Evolutionary conservation across 1,140 invertebrate species (phyloP), one percentile per base, ranked within the genome.

Genomic region (Mactra quadrangularis): DNA sequence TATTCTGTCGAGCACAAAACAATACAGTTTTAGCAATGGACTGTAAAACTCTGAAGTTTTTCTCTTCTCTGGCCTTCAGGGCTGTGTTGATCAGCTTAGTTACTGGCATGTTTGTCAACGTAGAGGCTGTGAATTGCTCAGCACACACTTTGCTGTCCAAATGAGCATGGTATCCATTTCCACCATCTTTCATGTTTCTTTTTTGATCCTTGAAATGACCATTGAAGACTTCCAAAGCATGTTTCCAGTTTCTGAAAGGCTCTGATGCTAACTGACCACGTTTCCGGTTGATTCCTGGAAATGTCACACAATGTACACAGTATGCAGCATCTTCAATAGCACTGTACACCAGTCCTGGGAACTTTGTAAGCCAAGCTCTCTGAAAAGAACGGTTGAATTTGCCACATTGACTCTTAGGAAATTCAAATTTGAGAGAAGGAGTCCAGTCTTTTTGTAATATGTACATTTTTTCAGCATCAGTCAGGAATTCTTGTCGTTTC

Each of bases 391-490:
- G 7, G 3, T 60, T 60, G 27, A 29, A 35, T 27, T 60, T n/a
- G 7, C 57, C 57, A 29, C 57, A 11, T 27, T 60, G 76, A 19
- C 50, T 53, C 50, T 19, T 19, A 4, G 50, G 50, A 53, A 53
- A 53, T 53, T 53, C 50, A 55, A 55, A 55, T 55, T 55, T 55
- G 7, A 55, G 52, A n/a, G 52, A 22, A 55, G 52, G 7, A n/a
- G 52, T 55, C 52, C 52, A 55, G 52, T 55, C 52, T 55, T 55
- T 55, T 22, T 55, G 15, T 55, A 55, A 55, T 55, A 55, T 55
- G 52, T 55, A 22, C 52, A 55, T 55, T 55, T 55, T 55, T 55
- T 55, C n/a, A 55, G 52, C 52, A 55, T 55, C 52, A 55, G 52
- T 55, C 52, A 55, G 52, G 52, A 22, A 55, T 22, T 4, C 7